Evolutionary conservation across 2,113 vertebrate species (phyloP).

Genomic region (Emydocephalus ijimae): DNA sequence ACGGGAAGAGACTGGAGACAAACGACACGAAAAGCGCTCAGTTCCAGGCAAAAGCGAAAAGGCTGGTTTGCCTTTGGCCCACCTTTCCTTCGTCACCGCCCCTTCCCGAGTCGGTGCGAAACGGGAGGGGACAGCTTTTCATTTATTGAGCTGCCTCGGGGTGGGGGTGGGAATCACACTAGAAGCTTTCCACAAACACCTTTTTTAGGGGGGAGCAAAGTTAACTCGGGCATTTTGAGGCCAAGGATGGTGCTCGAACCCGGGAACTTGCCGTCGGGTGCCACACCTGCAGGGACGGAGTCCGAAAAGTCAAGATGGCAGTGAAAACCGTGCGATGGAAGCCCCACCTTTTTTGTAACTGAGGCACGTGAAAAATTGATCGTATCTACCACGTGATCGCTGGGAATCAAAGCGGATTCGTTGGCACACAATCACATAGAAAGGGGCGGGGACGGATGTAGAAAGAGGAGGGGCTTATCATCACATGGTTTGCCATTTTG

Average conservation of each 20-base stretch:
- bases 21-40: constrained; percentile 62
- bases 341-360: not conserved
- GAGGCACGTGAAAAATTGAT: not conserved
- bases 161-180: rapidly evolving
- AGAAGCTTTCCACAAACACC: not conserved
- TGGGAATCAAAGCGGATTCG: not conserved
- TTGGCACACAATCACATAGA: not conserved
- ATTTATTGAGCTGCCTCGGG: not conserved
- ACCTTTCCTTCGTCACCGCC: not conserved
- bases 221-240: not conserved
- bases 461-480: not conserved
- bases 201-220: not conserved
- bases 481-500: not conserved
- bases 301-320: not conserved
- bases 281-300: not conserved
- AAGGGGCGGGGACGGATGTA: not conserved
- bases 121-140: not conserved
- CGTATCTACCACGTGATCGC: not conserved
- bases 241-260: not conserved
- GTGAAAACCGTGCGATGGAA: not conserved
- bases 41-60: not conserved
- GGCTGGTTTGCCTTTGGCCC: not conserved
- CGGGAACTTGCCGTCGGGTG: not conserved
- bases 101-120: not conserved
- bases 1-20: constrained; percentile 72